Conservation (phyloP, 2,888 invertebrate species). For the Chrysopilus asiliformis region DNA sequence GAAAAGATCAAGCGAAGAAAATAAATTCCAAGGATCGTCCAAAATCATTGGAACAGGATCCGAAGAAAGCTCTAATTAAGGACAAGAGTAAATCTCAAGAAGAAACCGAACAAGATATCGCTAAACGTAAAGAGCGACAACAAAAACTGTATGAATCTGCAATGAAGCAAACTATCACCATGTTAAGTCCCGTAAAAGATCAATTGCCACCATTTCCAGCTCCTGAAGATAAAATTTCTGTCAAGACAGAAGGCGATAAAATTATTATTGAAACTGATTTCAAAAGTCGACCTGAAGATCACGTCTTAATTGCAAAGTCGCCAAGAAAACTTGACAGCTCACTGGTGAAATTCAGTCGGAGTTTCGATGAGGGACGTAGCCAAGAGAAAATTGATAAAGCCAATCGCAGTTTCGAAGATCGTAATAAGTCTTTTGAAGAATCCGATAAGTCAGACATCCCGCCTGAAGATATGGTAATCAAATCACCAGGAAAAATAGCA, state of each 20-base stretch:
- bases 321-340: slow-evolving; percentile 56
- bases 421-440: slow-evolving; percentile 48
- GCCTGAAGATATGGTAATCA: slow-evolving; percentile 37
- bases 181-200: slow-evolving; percentile 61
- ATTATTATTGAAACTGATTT: slow-evolving; percentile 59
- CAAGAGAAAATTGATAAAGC: slow-evolving; percentile 42
- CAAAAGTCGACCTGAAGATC: slow-evolving; percentile 59
- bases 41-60: slow-evolving; percentile 50
- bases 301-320: slow-evolving; percentile 60
- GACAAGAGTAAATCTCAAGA: slow-evolving; percentile 60
- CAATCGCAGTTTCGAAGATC: slow-evolving; percentile 50
- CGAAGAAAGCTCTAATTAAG: slow-evolving; percentile 27
- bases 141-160: slow-evolving; percentile 63
- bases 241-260: slow-evolving; percentile 56
- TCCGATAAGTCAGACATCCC: slow-evolving; percentile 43
- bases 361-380: slow-evolving; percentile 48
- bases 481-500: slow-evolving; percentile 45
- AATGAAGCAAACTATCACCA: slow-evolving; percentile 58
- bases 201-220: slow-evolving; percentile 55
- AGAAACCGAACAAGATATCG: slow-evolving; percentile 53
- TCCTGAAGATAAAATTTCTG: slow-evolving; percentile 58
- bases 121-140: slow-evolving; percentile 59
- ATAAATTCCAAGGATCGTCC: slow-evolving; percentile 51
- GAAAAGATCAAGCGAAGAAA: slow-evolving; percentile 39
- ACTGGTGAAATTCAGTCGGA: slow-evolving; percentile 44